Base-by-base conservation (phyloP, 2,888 invertebrate genomes). In the Dione juno region DNA sequence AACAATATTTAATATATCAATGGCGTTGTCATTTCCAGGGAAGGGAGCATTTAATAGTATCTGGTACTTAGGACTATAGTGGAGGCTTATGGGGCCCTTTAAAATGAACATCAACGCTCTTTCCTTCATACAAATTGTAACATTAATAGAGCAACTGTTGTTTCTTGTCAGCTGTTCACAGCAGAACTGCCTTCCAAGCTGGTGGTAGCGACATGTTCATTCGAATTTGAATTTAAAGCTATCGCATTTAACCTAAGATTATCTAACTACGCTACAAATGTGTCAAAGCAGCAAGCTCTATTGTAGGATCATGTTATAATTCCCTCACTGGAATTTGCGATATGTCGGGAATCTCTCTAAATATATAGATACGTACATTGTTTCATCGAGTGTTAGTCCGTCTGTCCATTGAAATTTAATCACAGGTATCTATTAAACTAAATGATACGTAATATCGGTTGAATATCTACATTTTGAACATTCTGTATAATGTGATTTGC, bases 401-500 rank as follows among this genome's bases (percentile, higher is more conserved):
- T 59, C 57, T 11, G 5, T 43, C 21, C 43, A 28, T 41, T 59
- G 43, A 43, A 59, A 59, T 43, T n/a, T 59, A 43, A 59, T 59
- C 21, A 59, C n/a, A 43, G 59, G 59, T 59, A 43, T 28, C 43
- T 43, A 59, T 59, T 59, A 59, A 21, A 43, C 41, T 59, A 41
- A 43, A 21, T 59, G 43, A 28, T 43, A 59, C 41, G 14, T 59
- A 43, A 28, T 59, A 57, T n/a, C 10, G 37, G 2, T 37, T 40
- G n/a, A 57, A 19, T 57, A 37, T 57, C 3, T 57, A 57, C 37
- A 57, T 57, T 57, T 57, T 37, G 54, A 37, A 54, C 37, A 11
- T 11, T 1, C 28, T 54, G n/a, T 54, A 37, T 54, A 37, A 35
- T 35, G 13, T 9, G n/a, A 54, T 35, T 35, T 35, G n/a, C 28